Conservation (phyloP, 2,888 invertebrate species). For the Caradrina clavipalpis region DNA sequence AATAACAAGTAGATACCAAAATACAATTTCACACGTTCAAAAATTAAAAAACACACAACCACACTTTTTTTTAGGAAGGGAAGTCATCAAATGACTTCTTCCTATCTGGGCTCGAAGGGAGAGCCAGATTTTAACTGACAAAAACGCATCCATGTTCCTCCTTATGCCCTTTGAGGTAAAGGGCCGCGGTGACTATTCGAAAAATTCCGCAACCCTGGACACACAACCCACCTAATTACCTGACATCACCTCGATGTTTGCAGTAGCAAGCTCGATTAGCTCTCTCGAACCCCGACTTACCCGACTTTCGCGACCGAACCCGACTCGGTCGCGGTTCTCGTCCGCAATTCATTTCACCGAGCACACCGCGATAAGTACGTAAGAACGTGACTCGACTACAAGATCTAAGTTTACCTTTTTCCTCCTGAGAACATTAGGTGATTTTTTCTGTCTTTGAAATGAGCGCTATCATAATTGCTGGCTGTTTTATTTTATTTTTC, state of each 20-base stretch:
- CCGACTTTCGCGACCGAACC: conserved; percentile 34
- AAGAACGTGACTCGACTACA: conserved; percentile 77
- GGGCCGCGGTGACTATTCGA: too few relatives aligned
- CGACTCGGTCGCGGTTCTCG: conserved; percentile 62
- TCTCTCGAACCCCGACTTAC: conserved; percentile 9
- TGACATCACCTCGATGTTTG: conserved; percentile 17
- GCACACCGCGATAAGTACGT: conserved; percentile 80
- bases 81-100: too few relatives aligned
- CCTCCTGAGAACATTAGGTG: conserved; percentile 49
- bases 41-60: background rate
- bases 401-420: conserved; percentile 70
- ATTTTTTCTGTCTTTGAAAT: conserved; percentile 50
- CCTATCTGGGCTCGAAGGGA: too few relatives aligned
- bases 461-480: conserved; percentile 47
- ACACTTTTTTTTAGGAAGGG: too few relatives aligned
- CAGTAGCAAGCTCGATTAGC: conserved; percentile 53
- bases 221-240: background rate
- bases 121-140: too few relatives aligned
- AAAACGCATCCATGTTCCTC: too few relatives aligned
- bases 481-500: conserved; percentile 21
- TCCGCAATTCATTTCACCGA: conserved; percentile 82
- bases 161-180: too few relatives aligned
- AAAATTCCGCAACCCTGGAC: too few relatives aligned
- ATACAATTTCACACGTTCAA: background rate
- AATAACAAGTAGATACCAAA: too few relatives aligned